Percentiles rank a stretch among this genome's conserved stretches.
These are phyloP conservation scores for Yponomeuta malinellus DNA, from an alignment of 2,888 invertebrate species.

Conservation along the genomic window DNA sequence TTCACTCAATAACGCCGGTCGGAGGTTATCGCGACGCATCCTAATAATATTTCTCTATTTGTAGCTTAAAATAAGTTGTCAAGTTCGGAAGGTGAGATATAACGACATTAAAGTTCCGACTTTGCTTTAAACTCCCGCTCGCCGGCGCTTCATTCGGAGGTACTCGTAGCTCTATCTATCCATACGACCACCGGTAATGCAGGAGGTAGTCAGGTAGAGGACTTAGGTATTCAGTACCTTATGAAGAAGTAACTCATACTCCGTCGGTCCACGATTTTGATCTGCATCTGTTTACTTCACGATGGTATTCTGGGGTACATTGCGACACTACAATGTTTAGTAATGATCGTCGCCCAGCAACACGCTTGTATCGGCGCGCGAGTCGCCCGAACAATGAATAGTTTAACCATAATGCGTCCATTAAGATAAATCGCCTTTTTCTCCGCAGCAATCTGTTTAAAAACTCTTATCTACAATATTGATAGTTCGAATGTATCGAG, in stretches of 20 bases:
- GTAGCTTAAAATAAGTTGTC: neutral
- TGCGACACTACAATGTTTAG: neutral
- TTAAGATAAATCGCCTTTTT: constrained; percentile 1
- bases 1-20: neutral
- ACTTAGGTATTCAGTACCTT: too few species aligned
- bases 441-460: neutral
- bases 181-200: too few species aligned
- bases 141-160: neutral
- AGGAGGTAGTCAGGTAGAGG: too few species aligned
- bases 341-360: neutral
- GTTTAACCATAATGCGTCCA: constrained; percentile 1
- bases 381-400: neutral
- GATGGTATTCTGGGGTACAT: neutral
- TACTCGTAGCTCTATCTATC: too few species aligned
- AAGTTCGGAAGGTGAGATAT: neutral
- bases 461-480: constrained; percentile 2
- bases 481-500: constrained; percentile 1
- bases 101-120: constrained; percentile 3
- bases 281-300: too few species aligned
- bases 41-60: neutral
- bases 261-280: too few species aligned
- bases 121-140: neutral
- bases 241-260: too few species aligned
- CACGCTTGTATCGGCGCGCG: neutral
- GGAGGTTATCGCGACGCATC: neutral